These are phyloP conservation scores for Drosophila cardini DNA, from an alignment of 1,140 invertebrate genomes.

Conservation along the genomic window DNA sequence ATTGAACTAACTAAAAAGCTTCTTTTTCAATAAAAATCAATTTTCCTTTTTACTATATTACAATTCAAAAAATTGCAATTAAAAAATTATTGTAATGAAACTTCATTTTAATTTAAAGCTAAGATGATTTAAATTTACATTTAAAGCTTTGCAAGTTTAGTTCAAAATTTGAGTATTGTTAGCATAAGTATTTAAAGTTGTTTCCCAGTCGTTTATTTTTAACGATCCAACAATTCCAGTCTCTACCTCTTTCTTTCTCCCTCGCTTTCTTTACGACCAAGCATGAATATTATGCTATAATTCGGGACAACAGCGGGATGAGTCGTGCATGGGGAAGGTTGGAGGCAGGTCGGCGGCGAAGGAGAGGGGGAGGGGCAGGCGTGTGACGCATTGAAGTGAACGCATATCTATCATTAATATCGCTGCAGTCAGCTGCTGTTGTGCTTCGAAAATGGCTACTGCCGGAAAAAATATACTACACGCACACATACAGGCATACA, in stretches of 20 bases:
- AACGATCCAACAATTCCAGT: background rate
- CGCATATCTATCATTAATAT: slow-evolving; percentile 82
- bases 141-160: background rate
- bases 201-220: background rate
- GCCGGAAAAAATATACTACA: slow-evolving; percentile 36
- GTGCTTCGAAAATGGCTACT: slow-evolving; percentile 55
- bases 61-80: too few species aligned
- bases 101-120: too few species aligned
- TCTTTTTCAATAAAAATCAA: too few species aligned
- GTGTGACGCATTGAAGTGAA: slow-evolving; percentile 74
- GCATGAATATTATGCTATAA: slow-evolving; percentile 69
- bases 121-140: too few species aligned
- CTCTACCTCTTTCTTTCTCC: background rate
- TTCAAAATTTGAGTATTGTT: background rate
- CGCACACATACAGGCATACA: slow-evolving; percentile 22
- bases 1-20: too few species aligned
- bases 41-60: too few species aligned
- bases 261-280: slow-evolving; percentile 16
- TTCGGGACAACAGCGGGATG: slow-evolving; percentile 28
- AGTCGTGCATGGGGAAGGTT: too few species aligned
- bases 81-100: too few species aligned
- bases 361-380: background rate
- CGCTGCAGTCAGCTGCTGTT: slow-evolving; percentile 81
- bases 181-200: slow-evolving; percentile 22
- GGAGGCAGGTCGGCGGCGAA: background rate